Base-by-base conservation (phyloP, 1,140 invertebrate species). In the Sitophilus oryzae region DNA sequence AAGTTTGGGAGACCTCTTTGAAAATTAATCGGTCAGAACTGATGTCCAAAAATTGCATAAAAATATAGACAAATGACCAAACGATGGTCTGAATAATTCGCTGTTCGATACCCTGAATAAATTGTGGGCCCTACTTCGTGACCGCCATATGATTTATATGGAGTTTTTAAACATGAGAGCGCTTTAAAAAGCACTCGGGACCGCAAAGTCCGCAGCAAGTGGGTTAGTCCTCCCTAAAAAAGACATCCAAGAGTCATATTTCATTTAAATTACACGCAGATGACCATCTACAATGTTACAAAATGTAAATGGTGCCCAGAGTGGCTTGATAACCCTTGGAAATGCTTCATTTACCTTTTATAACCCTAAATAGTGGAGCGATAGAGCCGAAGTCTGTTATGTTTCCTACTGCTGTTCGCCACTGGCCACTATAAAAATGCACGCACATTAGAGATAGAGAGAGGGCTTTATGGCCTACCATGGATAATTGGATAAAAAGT, bases 281-380 rank as follows among this genome's bases (percentile, higher is more conserved):
- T 66, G 64, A 66, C 66, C 64, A 59, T 67, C 64, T 63, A 66
- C 62, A 67, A 63, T 62, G 65, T 63, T 62, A 62, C 61, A 67
- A 62, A 65, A 67, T 67, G 64, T 64, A 67, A 67, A 67, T 67
- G 60, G 49, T 48, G 36, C 55, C 63, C 56, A 63, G 58, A 42
- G 56, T 50, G 35, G 45, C 51, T 48, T 55, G 60, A 62, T 66
- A 66, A 66, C 64, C 64, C 66, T 63, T 66, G 35, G 64, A 22
- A 59, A 66, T 63, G 66, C 62, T 65, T 67, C 66, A 67, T 67
- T 67, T 67, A 66, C 61, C 59, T 64, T 60, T 61, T 62, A 63
- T 58, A 58, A 56, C 59, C 49, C 54, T 54, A 58, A 63, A 65
- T 60, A 34, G 51, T 34, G 25, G 25, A 41, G 21, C 21, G 19